phyloP scores from a whole-genome alignment of 2,888 invertebrate genomes.

The Eurytoma adleriae region DNA sequence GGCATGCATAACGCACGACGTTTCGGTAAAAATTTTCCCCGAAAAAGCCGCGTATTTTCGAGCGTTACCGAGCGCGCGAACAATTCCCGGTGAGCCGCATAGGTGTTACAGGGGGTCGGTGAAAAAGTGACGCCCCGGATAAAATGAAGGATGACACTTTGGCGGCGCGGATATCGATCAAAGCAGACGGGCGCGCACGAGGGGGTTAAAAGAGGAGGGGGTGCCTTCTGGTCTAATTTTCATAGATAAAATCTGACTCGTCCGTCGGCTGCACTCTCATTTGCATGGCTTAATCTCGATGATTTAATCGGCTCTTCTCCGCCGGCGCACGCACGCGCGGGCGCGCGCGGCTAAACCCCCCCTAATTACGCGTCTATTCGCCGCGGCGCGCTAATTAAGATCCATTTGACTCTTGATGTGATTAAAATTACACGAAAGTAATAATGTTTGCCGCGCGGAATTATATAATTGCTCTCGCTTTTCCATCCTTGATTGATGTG shows the following conservation, averaged over 20 bases:
- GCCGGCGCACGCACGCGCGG: neutral
- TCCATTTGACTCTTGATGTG: conserved; percentile 48
- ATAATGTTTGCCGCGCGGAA: conserved; percentile 10
- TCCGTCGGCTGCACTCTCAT: conserved; percentile 26
- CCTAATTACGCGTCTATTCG: conserved; percentile 39
- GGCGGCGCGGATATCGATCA: conserved; percentile 41
- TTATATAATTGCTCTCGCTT: conserved; percentile 8
- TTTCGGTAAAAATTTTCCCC: no score
- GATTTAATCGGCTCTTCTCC: conserved; percentile 36
- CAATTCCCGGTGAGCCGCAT: no score
- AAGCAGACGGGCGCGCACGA: conserved; percentile 35
- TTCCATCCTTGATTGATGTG: no score
- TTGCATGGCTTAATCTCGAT: conserved; percentile 36
- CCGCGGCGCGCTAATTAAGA: conserved; percentile 46
- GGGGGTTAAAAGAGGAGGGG: neutral
- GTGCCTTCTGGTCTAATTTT: conserved; percentile 41
- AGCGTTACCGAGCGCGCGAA: no score
- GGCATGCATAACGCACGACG: no score
- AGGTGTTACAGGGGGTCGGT: no score
- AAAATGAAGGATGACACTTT: conserved; percentile 47
- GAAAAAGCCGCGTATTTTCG: no score
- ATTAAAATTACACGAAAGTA: conserved; percentile 43
- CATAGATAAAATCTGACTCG: conserved; percentile 54
- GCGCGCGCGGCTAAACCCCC: neutral
- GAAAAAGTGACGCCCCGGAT: neutral